Evolutionary conservation across 2,888 invertebrate genomes (phyloP).

Genomic region (Trachelus troglodyta): DNA sequence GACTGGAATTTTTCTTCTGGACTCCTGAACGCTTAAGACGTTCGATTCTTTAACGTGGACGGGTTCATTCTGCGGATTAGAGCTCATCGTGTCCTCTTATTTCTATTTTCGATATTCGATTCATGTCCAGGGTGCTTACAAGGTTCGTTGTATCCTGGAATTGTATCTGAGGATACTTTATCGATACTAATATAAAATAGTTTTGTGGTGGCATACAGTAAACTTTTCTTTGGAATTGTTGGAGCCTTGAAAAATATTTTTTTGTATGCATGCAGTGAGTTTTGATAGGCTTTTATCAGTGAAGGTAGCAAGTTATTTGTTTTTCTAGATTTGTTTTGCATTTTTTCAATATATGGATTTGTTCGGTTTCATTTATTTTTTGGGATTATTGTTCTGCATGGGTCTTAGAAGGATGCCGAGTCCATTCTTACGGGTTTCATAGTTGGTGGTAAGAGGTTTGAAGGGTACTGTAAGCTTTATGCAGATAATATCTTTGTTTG

Average conservation of each 20-base stretch:
- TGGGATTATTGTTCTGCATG: not conserved
- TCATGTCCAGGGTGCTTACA: not conserved
- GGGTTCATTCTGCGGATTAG: not conserved
- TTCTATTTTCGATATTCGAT: not conserved
- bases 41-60: not conserved
- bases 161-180: not conserved
- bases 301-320: not conserved
- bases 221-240: not conserved
- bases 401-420: too few species aligned
- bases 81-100: not conserved
- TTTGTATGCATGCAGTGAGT: not conserved
- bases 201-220: not conserved
- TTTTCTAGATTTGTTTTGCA: not conserved
- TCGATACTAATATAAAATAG: not conserved
- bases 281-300: not conserved
- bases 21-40: not conserved
- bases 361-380: not conserved
- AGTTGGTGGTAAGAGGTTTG: too few species aligned
- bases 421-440: too few species aligned
- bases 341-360: not conserved
- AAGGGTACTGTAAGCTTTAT: not conserved
- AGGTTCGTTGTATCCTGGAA: not conserved
- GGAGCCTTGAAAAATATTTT: not conserved
- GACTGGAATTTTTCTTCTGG: not conserved
- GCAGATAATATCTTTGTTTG: not conserved